Evolutionary conservation across 2,888 invertebrate species (phyloP).

Genomic region (Bedellia somnulentella): DNA sequence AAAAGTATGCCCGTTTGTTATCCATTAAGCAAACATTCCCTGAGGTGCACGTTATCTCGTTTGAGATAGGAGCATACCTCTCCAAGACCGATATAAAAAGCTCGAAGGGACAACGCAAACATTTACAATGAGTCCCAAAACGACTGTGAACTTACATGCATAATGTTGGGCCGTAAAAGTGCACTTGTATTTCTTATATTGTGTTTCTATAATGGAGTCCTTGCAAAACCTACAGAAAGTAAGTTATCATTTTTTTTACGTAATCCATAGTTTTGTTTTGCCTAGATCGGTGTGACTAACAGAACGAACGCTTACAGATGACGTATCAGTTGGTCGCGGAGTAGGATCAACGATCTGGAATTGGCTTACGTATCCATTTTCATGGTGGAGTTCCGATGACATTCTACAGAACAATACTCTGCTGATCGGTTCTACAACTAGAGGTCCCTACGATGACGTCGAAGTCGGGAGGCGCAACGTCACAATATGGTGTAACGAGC

Average conservation of each 20-base stretch:
- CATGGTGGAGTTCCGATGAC: slow-evolving; percentile 24
- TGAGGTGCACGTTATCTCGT: slow-evolving; percentile 34
- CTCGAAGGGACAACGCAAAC: slow-evolving; percentile 27
- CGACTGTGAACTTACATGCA: slow-evolving; percentile 15
- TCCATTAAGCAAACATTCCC: slow-evolving; percentile 56
- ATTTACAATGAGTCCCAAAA: slow-evolving; percentile 25
- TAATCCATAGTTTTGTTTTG: no score
- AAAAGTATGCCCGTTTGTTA: slow-evolving; percentile 27
- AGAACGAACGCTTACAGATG: slow-evolving; percentile 29
- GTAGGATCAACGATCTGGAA: slow-evolving; percentile 41
- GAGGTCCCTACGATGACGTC: slow-evolving; percentile 19
- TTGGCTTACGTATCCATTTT: slow-evolving; percentile 47
- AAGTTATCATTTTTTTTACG: no score
- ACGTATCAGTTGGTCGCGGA: slow-evolving; percentile 30
- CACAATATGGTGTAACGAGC: slow-evolving; percentile 48
- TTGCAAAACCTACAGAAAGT: slow-evolving; percentile 34
- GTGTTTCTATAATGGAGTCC: slow-evolving; percentile 21
- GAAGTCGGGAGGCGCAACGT: slow-evolving; percentile 33
- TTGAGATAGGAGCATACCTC: slow-evolving; percentile 34
- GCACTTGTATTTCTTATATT: slow-evolving; percentile 19
- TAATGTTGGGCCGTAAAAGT: slow-evolving; percentile 24
- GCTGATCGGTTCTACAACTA: slow-evolving; percentile 6
- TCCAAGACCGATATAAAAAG: slow-evolving; percentile 30
- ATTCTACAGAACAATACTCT: not conserved
- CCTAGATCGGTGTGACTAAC: slow-evolving; percentile 12